Base-by-base conservation (phyloP, 2,888 invertebrate species). In the Sisyra terminalis region DNA sequence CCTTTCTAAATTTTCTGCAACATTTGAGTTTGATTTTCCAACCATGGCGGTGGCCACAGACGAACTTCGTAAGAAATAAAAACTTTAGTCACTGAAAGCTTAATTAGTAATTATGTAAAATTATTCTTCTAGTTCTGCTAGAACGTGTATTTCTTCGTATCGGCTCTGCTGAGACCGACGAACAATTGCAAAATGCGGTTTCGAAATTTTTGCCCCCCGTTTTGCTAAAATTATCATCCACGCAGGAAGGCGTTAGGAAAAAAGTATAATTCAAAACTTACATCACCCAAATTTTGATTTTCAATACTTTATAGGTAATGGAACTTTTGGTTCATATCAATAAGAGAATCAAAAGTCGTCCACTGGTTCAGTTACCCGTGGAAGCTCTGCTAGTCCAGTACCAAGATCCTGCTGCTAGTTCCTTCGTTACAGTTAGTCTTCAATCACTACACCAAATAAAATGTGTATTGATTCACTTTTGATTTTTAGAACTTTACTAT, bases 261-360 rank as follows among this genome's bases (percentile, higher is more conserved):
- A 64, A 64, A 56, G 63, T 61, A 52, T 40, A 17, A 15, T 16
- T 38, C 9, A 3, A 14, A 24, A 5, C 7, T 24, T n/a, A n/a
- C n/a, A n/a, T n/a, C n/a, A n/a, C n/a, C n/a, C n/a, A n/a, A n/a
- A n/a, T n/a, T n/a, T n/a, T n/a, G n/a, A n/a, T n/a, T 29, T 7
- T 29, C 6, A 10, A 18, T 42, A 46, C 47, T 43, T 47, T 44
- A 46, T 13, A 92, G 79, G 90, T 93, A 10, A 87, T 94, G 78
- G 93, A 93, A 59, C 65, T 93, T 30, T 63, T 94, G 45, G 82
- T 89, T 41, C 93, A 94, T 59, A 79, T 94, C 40, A 94, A 90
- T 61, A 87, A 86, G 59, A 68, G 93, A 46, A 69, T 93, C 17
- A 90, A 89, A 59, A 85, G 84, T 48, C 71, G 92, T 36, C 75